These are phyloP conservation scores for Hydropsyche betteni DNA, from an alignment of 2,888 invertebrate genomes.

Conservation along the genomic window DNA sequence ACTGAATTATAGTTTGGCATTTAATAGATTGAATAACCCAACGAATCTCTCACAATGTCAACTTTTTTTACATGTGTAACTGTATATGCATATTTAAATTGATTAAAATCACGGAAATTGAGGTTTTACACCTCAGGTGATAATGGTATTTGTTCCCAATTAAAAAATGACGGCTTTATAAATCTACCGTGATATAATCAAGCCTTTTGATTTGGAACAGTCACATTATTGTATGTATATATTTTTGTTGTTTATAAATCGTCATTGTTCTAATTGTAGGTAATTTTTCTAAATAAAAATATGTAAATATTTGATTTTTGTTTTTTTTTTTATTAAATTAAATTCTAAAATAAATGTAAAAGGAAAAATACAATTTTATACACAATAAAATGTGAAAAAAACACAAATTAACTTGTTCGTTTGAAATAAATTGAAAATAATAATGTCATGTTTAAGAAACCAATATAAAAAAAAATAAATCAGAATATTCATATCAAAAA, in stretches of 20 bases:
- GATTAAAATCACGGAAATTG: background rate
- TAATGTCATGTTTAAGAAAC: background rate
- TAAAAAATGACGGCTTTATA: background rate
- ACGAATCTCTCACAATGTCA: background rate
- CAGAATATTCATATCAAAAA: background rate
- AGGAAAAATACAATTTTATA: too few relatives aligned
- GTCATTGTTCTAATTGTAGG: constrained; percentile 32
- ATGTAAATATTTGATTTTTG: constrained; percentile 30
- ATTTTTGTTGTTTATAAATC: constrained; percentile 19
- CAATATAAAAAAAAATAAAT: constrained; percentile 1
- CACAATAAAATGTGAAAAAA: too few relatives aligned
- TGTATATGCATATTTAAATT: background rate
- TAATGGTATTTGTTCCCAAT: constrained; percentile 4
- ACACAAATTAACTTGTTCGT: too few relatives aligned
- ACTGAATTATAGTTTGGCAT: background rate
- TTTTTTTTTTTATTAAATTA: constrained; percentile 1
- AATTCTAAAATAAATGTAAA: too few relatives aligned
- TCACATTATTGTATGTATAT: background rate
- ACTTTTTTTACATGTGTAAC: background rate
- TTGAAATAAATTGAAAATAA: too few relatives aligned
- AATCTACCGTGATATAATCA: too few relatives aligned
- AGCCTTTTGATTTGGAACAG: too few relatives aligned
- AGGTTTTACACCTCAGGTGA: background rate
- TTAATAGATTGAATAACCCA: background rate
- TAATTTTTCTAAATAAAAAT: constrained; percentile 27